phyloP scores from a whole-genome alignment of 1,140 invertebrate genomes.

The Zaprionus capensis region DNA sequence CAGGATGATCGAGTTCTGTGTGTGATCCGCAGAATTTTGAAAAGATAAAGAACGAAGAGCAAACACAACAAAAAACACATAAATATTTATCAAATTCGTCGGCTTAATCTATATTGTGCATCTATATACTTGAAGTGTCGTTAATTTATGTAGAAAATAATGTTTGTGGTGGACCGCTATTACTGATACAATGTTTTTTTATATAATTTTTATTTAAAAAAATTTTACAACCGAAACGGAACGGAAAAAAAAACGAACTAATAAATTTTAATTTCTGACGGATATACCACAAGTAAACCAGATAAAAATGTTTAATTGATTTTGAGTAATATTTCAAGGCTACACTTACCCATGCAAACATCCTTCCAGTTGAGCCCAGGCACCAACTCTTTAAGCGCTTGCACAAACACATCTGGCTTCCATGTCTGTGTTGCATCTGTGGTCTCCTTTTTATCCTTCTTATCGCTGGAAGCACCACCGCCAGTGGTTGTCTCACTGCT shows the following conservation, averaged over 20 bases:
- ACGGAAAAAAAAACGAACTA: neutral
- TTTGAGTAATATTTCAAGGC: too few relatives aligned
- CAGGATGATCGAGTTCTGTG: conserved; percentile 89
- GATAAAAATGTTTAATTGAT: too few relatives aligned
- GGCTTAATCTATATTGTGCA: neutral
- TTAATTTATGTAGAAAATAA: too few relatives aligned
- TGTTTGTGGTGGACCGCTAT: neutral
- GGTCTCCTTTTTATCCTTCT: conserved; percentile 85
- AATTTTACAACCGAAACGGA: conserved; percentile 16
- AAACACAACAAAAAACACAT: neutral
- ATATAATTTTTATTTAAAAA: neutral
- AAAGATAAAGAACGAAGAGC: neutral
- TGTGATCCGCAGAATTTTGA: conserved; percentile 9
- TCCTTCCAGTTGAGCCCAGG: conserved; percentile 96
- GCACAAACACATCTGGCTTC: conserved; percentile 97
- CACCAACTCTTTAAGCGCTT: conserved; percentile 94
- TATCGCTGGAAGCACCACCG: conserved; percentile 78
- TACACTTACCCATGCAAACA: conserved; percentile 89
- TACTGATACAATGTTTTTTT: neutral
- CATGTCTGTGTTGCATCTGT: conserved; percentile 88
- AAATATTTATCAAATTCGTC: neutral
- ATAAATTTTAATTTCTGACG: conserved; percentile 9
- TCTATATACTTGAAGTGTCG: too few relatives aligned
- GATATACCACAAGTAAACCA: neutral
- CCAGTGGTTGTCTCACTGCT: conserved; percentile 63